These are phyloP conservation scores for Euglossa dilemma DNA, from an alignment of 1,140 invertebrate genomes.

Conservation along the genomic window DNA sequence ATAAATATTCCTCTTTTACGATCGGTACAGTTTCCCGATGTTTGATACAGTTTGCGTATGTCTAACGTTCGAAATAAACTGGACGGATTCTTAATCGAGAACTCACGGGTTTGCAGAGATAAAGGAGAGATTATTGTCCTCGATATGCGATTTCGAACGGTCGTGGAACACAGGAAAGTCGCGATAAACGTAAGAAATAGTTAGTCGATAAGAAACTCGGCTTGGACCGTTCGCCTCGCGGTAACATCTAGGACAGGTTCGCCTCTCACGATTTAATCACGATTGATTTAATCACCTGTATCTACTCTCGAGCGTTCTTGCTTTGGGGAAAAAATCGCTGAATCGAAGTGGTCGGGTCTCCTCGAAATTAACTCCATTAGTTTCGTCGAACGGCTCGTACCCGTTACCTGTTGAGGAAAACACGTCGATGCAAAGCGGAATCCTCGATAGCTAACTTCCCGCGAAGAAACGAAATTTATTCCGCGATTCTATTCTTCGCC, in stretches of 20 bases:
- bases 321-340: not conserved
- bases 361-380: not conserved
- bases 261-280: not conserved
- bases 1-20: not conserved
- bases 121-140: not conserved
- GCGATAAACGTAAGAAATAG: slow-evolving; percentile 10
- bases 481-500: not conserved
- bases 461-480: not conserved
- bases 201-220: not conserved
- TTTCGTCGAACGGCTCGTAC: not conserved
- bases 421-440: not conserved
- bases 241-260: not conserved
- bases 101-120: too few species aligned
- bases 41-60: too few species aligned
- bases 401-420: not conserved
- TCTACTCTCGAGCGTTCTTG: not conserved
- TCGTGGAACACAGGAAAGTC: not conserved
- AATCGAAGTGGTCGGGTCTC: not conserved
- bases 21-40: not conserved
- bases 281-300: too few species aligned
- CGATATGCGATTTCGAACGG: not conserved
- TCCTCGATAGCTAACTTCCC: too few species aligned
- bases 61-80: not conserved
- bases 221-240: not conserved
- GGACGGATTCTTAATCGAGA: too few species aligned